Percentiles rank a stretch among this genome's conserved stretches.
Conservation (phyloP, 2,797 vertebrate species). For the Siniperca scherzeri region DNA sequence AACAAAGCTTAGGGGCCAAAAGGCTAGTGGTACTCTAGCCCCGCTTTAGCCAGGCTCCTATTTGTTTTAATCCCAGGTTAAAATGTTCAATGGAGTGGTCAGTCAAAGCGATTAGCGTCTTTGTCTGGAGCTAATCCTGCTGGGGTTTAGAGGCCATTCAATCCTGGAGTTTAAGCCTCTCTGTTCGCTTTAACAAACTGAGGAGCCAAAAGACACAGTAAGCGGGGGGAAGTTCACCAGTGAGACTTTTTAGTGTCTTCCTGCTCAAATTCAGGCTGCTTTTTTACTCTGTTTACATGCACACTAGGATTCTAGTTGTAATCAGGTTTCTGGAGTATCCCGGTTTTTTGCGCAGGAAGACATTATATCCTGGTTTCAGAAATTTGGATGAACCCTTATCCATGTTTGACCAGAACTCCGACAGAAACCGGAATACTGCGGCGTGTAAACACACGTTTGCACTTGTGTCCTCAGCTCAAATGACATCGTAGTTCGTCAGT, state of each 20-base stretch:
- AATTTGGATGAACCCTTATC: background rate
- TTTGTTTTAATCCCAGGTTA: conserved; percentile 71
- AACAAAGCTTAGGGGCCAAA: conserved; percentile 54
- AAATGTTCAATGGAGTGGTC: conserved; percentile 63
- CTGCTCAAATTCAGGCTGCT: conserved; percentile 7
- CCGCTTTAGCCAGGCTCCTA: conserved; percentile 26
- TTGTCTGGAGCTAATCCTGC: conserved; percentile 75
- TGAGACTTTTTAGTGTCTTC: background rate
- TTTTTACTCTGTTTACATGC: conserved; percentile 8
- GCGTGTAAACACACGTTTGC: background rate
- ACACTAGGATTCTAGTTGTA: background rate
- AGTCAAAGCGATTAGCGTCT: conserved; percentile 80
- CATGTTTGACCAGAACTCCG: background rate
- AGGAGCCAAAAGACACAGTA: conserved; percentile 73
- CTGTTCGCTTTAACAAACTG: conserved; percentile 85
- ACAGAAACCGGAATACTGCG: background rate
- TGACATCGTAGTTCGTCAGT: too few species aligned
- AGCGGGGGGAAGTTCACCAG: background rate
- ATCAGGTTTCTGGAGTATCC: background rate
- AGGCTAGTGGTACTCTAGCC: conserved; percentile 39
- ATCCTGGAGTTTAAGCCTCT: conserved; percentile 78
- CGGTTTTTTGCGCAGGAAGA: background rate
- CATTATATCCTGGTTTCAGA: background rate
- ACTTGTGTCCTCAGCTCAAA: background rate
- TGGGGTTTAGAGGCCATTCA: conserved; percentile 77